Evolutionary conservation across 2,797 vertebrate species (phyloP).

Genomic region (Zalophus californianus): DNA sequence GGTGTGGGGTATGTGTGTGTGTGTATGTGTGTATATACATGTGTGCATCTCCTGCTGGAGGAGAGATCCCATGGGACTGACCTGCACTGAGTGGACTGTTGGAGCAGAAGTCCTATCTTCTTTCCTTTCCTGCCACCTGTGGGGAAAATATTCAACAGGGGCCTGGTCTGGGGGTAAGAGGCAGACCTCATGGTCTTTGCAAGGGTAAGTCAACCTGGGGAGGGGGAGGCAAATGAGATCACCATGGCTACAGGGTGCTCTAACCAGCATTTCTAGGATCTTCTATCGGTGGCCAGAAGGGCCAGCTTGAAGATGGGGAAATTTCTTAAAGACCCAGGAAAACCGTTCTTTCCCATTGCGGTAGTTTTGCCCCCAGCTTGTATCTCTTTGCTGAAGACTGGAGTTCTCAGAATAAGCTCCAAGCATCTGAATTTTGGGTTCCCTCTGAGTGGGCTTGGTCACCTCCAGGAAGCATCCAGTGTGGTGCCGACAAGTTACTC

Average conservation of each 20-base stretch:
- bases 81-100: neutral
- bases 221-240: neutral
- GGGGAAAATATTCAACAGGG: neutral
- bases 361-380: neutral
- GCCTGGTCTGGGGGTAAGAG: neutral
- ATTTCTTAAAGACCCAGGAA: neutral
- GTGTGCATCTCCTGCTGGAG: accelerated
- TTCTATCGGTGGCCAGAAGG: neutral
- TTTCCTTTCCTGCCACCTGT: neutral
- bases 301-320: neutral
- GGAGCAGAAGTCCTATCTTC: neutral
- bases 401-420: neutral
- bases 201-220: neutral
- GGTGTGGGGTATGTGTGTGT: neutral
- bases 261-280: neutral
- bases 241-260: neutral
- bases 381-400: neutral
- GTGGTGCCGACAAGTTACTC: neutral
- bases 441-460: neutral
- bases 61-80: neutral
- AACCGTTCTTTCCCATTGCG: neutral
- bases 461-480: neutral
- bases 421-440: neutral
- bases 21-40: neutral
- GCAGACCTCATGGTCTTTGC: neutral